A percentile compares a stretch with the other conserved stretches of the same genome.
phyloP scores from a whole-genome alignment of 2,888 invertebrate species.

The Netelia melanura region DNA sequence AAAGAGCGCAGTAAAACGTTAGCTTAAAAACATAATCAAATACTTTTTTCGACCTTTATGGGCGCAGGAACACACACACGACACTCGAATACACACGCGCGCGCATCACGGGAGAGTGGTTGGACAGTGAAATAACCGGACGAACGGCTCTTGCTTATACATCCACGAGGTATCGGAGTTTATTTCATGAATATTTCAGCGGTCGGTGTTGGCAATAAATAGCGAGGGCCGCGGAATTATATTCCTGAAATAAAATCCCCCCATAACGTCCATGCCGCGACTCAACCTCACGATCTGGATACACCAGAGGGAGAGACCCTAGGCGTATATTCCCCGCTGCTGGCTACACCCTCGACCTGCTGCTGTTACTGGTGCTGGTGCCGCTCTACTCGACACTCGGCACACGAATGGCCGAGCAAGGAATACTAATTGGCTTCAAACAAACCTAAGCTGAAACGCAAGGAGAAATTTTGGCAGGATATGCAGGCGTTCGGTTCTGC shows the following conservation, averaged over 20 bases:
- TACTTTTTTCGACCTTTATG: too few relatives aligned
- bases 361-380: slow-evolving; percentile 1
- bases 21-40: too few relatives aligned
- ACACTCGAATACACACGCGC: too few relatives aligned
- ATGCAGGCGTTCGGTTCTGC: slow-evolving; percentile 19
- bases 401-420: slow-evolving; percentile 69
- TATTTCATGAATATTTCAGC: slow-evolving; percentile 84
- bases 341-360: not conserved
- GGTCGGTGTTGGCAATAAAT: slow-evolving; percentile 81
- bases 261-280: slow-evolving; percentile 66
- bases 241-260: slow-evolving; percentile 74
- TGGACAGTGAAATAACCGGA: slow-evolving; percentile 42
- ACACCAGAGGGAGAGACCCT: slow-evolving; percentile 32
- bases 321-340: not conserved
- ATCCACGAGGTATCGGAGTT: slow-evolving; percentile 70
- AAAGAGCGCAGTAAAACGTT: too few relatives aligned
- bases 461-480: not conserved
- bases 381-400: slow-evolving; percentile 48
- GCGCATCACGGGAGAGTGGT: slow-evolving; percentile 4
- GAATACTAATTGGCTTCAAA: slow-evolving; percentile 81
- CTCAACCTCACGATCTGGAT: slow-evolving; percentile 56
- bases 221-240: slow-evolving; percentile 80
- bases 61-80: too few relatives aligned
- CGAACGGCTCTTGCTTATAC: slow-evolving; percentile 1
- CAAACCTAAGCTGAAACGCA: slow-evolving; percentile 69